Base-by-base conservation (phyloP, 2,888 invertebrate species). In the Drosophila bunnanda region DNA sequence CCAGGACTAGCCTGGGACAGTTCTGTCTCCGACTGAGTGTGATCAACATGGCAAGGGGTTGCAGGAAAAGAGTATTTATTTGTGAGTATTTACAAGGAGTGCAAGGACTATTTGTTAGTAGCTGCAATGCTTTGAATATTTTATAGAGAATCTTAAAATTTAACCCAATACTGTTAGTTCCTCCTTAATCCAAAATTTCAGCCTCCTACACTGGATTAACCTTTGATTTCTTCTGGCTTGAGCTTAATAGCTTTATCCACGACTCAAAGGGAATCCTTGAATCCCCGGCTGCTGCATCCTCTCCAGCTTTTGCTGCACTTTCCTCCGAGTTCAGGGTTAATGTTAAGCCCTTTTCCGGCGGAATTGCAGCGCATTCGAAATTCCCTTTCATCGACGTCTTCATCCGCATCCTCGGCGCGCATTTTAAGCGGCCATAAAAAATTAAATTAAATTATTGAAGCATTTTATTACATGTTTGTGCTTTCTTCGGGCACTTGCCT, bases 381-480 rank as follows among this genome's bases (percentile, higher is more conserved):
- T 76, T 73, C 70, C 53, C 38, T 73, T 57, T 67, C 43, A 46
- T 46, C 46, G 20, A 25, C 54, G 6, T 55, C 55, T 25, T 28
- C 22, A 28, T 64, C 67, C 48, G 38, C 20, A 58, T 48, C 39
- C 39, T 34, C 65, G 17, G 32, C 20, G 50, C 43, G 32, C 44
- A 50, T 66, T 73, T 64, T 53, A 25, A 67, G 54, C 30, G 43
- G 64, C 44, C 52, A 71, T 59, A 75, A 79, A 64, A 66, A 70
- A 76, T 76, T 62, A 61, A 78, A 82, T 89, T 79, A 72, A 87
- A 82, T 84, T 80, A 84, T 79, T 78, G 80, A 71, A 61, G 72
- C 70, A 80, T 89, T 84, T 84, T 76, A 87, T 79, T 69, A 60
- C 70, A 77, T 85, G 73, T 72, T 79, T 78, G 48, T 73, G 48